Evolutionary conservation across 2,888 invertebrate species (phyloP).

Genomic region (Sphecodes monilicornis): DNA sequence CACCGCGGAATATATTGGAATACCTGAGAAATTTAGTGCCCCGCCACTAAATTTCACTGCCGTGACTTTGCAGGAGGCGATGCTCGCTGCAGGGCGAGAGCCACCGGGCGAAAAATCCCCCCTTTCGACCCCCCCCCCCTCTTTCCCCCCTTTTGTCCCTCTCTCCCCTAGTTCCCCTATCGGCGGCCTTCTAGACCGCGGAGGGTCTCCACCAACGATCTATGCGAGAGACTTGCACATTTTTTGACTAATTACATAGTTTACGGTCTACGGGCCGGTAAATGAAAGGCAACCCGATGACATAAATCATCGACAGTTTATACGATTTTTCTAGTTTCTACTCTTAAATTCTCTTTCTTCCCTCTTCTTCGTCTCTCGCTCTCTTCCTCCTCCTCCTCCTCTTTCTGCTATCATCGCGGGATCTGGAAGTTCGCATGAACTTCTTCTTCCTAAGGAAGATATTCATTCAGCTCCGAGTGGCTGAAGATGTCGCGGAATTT

Average conservation of each 20-base stretch:
- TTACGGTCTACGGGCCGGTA: constrained; percentile 43
- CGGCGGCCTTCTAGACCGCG: constrained; percentile 16
- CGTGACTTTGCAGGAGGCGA: constrained; percentile 77
- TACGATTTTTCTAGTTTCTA: constrained; percentile 31
- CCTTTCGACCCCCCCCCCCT: too few relatives aligned
- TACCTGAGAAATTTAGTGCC: constrained; percentile 84
- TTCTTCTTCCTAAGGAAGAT: neutral
- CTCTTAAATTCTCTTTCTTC: neutral
- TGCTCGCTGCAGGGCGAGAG: constrained; percentile 69
- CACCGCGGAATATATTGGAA: constrained; percentile 82
- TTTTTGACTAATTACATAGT: constrained; percentile 56
- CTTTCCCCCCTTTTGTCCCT: neutral
- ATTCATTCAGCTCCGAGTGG: constrained; percentile 5
- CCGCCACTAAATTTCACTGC: constrained; percentile 80
- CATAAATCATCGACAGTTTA: constrained; percentile 55
- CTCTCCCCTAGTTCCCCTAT: neutral
- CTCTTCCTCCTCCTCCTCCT: too few relatives aligned
- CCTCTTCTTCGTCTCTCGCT: too few relatives aligned
- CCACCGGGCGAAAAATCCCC: constrained; percentile 71
- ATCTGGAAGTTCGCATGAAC: constrained; percentile 28
- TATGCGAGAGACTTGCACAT: constrained; percentile 37
- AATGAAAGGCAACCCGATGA: constrained; percentile 51
- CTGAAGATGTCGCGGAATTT: neutral
- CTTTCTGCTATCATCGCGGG: neutral
- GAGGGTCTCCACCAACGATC: constrained; percentile 27